These are phyloP conservation scores for Byasa hedistus DNA, from an alignment of 2,888 invertebrate species.

Conservation along the genomic window DNA sequence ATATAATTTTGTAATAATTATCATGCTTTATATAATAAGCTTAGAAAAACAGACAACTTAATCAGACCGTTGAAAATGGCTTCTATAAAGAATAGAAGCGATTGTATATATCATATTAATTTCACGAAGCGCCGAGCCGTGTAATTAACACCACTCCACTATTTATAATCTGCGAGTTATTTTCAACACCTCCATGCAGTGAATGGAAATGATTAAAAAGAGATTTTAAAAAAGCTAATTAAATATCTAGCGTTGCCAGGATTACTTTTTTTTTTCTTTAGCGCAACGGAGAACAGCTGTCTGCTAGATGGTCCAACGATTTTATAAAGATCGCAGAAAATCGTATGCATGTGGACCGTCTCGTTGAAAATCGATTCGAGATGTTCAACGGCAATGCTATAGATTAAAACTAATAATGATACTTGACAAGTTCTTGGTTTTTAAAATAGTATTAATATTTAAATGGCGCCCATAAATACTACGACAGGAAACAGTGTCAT, in stretches of 20 bases:
- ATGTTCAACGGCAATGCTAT: too few relatives aligned
- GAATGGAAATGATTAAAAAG: slow-evolving; percentile 1
- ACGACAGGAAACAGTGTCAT: too few relatives aligned
- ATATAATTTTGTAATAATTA: not conserved
- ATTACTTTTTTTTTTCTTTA: not conserved
- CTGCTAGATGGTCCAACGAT: not conserved
- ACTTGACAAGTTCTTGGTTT: too few relatives aligned
- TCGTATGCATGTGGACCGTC: too few relatives aligned
- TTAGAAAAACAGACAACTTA: slow-evolving; percentile 20
- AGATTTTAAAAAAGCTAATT: slow-evolving; percentile 19
- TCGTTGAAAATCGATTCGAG: too few relatives aligned
- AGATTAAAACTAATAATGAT: too few relatives aligned
- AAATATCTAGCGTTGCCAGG: slow-evolving; percentile 4
- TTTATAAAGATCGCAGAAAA: too few relatives aligned
- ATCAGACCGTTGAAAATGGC: slow-evolving; percentile 26
- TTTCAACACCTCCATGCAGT: slow-evolving; percentile 22
- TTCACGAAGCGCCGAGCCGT: slow-evolving; percentile 18
- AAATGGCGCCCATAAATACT: too few relatives aligned
- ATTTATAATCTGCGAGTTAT: slow-evolving; percentile 14
- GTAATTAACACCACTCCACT: slow-evolving; percentile 23
- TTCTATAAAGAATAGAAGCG: slow-evolving; percentile 19
- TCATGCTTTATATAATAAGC: slow-evolving; percentile 20
- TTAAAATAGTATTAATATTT: too few relatives aligned
- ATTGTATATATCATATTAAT: slow-evolving; percentile 23
- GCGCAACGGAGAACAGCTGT: not conserved